These are phyloP conservation scores for Zoroaster sp. DNA, from an alignment of 53 echinoderm and acorn worm species.

Conservation along the genomic window DNA sequence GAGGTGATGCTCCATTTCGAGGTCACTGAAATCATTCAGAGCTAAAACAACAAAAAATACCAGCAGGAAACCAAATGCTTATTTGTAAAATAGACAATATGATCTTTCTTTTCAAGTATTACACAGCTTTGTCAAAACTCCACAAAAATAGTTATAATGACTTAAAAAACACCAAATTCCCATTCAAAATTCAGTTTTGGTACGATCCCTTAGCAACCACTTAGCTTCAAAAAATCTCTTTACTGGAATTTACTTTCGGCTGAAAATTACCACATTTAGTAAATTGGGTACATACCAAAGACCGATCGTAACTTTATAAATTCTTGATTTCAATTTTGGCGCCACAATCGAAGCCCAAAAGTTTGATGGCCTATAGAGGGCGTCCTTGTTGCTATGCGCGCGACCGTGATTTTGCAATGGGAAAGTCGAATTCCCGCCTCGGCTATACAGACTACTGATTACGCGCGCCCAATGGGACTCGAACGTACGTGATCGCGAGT, in stretches of 20 bases:
- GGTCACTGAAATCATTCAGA: neutral
- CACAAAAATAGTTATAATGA: neutral
- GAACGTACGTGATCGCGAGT: no score
- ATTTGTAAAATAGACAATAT: neutral
- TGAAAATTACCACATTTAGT: neutral
- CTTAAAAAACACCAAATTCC: neutral
- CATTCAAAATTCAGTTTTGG: neutral
- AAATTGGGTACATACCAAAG: neutral
- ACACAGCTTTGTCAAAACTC: neutral
- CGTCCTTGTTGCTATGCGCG: no score
- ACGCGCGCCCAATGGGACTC: no score
- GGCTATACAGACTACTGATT: no score
- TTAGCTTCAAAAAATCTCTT: neutral
- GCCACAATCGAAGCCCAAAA: no score
- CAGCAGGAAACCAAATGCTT: neutral
- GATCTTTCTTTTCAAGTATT: neutral
- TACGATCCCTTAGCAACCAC: neutral
- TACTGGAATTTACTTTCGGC: neutral
- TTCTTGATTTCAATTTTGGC: no score
- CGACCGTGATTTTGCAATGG: no score
- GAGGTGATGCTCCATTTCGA: neutral
- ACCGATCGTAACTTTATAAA: no score
- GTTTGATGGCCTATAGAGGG: no score
- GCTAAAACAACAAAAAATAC: neutral
- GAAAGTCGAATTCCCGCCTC: no score